Conservation (phyloP, 2,888 invertebrate genomes). For the Tetheella fluctuosa region DNA sequence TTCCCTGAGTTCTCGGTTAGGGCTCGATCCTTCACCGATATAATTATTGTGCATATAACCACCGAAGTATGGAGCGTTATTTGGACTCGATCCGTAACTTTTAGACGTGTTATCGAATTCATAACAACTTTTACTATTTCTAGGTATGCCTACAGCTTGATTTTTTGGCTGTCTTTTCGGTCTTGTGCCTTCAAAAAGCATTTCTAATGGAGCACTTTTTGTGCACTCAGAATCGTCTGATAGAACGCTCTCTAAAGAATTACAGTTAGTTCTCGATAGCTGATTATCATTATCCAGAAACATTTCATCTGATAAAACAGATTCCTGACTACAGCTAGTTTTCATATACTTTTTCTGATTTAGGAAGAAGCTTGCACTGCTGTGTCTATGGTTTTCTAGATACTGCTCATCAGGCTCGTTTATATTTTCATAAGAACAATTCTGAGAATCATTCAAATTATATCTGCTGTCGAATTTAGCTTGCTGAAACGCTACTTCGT, state of each 20-base stretch:
- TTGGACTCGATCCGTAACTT: constrained; percentile 87
- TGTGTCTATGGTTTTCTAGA: constrained; percentile 85
- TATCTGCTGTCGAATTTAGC: constrained; percentile 77
- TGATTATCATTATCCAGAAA: constrained; percentile 83
- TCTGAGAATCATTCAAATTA: constrained; percentile 76
- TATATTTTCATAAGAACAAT: constrained; percentile 76
- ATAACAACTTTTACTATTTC: constrained; percentile 77
- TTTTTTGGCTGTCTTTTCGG: constrained; percentile 67
- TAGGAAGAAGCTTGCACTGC: constrained; percentile 92
- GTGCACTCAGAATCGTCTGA: constrained; percentile 92
- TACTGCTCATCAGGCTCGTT: constrained; percentile 68
- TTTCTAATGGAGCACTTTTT: constrained; percentile 90
- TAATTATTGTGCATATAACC: constrained; percentile 84
- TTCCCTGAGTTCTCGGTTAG: constrained; percentile 48
- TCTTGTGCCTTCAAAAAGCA: constrained; percentile 85
- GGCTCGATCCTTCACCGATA: constrained; percentile 52
- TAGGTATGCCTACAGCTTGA: constrained; percentile 57
- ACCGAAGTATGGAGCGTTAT: constrained; percentile 80
- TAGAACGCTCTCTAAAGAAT: constrained; percentile 91
- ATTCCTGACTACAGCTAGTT: constrained; percentile 89
- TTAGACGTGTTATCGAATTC: constrained; percentile 84
- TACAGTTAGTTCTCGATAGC: constrained; percentile 87
- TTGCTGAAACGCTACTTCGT: constrained; percentile 79
- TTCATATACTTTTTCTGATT: constrained; percentile 87
- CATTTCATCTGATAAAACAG: constrained; percentile 89